Conservation (phyloP, 2,888 invertebrate species). For the Troides oblongomaculatus region DNA sequence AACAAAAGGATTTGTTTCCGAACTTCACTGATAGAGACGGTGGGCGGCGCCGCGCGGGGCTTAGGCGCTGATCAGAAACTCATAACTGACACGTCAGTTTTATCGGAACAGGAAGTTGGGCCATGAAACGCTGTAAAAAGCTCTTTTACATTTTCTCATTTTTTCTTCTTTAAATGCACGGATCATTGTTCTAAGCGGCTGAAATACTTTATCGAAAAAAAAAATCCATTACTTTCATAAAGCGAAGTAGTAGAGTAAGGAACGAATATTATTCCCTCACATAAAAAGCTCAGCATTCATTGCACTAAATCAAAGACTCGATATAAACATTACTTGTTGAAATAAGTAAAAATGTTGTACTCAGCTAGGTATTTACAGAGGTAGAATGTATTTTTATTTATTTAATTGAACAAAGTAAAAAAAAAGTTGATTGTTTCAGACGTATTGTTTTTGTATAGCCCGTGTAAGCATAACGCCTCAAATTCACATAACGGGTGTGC, state of each 20-base stretch:
- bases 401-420: slow-evolving; percentile 11
- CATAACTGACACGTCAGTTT: slow-evolving; percentile 73
- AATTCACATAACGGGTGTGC: slow-evolving; percentile 55
- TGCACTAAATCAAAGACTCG: neutral
- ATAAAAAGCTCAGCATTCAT: neutral
- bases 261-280: neutral
- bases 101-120: slow-evolving; percentile 60
- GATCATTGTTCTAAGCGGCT: slow-evolving; percentile 11
- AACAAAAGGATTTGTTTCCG: slow-evolving; percentile 35
- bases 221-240: neutral
- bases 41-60: slow-evolving; percentile 50
- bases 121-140: slow-evolving; percentile 37
- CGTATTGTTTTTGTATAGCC: slow-evolving; percentile 32
- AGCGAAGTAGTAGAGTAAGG: neutral
- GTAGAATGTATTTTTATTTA: neutral
- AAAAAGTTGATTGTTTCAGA: slow-evolving; percentile 27
- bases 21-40: slow-evolving; percentile 43
- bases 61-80: slow-evolving; percentile 64
- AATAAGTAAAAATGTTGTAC: neutral
- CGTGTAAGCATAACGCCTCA: slow-evolving; percentile 39
- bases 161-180: slow-evolving; percentile 22
- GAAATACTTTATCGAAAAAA: slow-evolving; percentile 7
- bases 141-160: slow-evolving; percentile 5
- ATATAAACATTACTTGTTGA: neutral
- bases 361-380: neutral